Base-by-base conservation (phyloP, 2,888 invertebrate species). In the Epistrophella euchroma region DNA sequence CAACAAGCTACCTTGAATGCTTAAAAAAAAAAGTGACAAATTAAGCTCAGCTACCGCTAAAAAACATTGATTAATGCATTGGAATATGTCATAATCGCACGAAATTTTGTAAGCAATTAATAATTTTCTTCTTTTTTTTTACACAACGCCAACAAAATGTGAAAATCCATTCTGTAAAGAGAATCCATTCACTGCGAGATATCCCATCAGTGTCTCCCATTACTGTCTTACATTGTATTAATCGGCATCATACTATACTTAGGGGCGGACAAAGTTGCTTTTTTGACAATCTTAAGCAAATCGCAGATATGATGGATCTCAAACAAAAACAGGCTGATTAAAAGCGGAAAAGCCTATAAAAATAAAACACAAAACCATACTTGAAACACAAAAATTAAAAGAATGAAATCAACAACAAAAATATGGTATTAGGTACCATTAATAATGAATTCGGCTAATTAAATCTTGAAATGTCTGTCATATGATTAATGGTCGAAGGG, bases 381-480 rank as follows among this genome's bases (percentile, higher is more conserved):
- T 9, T 15, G 32, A 45, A 37, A 50, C 25, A 58, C 6, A 35
- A 28, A 35, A 35, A 19, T 11, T n/a, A 43, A 7, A 37, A 70
- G n/a, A n/a, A n/a, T n/a, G n/a, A 55, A 19, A 43, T 11, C 19
- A 55, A 17, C 52, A 52, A 25, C 52, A 28, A 62, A 50, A 32
- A 74, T 43, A 71, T 50, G 66, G 58, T 56, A 58, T 50, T 5
- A 5, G 32, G 4, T 77, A 73, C 45, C 81, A 86, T 86, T 81
- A 86, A 81, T 86, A 74, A 73, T 68, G 85, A 85, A 76, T 81
- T 72, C 85, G 62, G 68, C 77, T 86, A 86, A 86, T 86, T 86
- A 86, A 86, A 86, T 86, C 81, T 77, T 77, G 81, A 86, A 76
- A 86, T 52, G 85, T 81, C 85, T 77, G 73, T 81, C 50, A 56